phyloP scores from a whole-genome alignment of 2,113 vertebrate species.

The Onychorhynchus coronatus region DNA sequence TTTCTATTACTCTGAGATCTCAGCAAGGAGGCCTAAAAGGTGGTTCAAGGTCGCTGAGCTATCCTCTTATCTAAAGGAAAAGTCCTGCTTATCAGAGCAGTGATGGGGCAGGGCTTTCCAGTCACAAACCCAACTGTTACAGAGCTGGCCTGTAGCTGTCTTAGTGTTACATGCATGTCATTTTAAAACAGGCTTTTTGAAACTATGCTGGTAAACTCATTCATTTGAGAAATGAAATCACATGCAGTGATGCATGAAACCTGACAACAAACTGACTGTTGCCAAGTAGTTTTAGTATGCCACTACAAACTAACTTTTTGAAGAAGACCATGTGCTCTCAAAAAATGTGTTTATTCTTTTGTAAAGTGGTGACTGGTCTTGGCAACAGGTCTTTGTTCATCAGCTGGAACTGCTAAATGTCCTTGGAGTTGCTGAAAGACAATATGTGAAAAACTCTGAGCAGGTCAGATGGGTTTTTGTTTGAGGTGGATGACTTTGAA shows the following conservation, averaged over 20 bases:
- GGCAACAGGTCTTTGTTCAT: constrained; percentile 11
- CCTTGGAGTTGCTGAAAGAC: neutral
- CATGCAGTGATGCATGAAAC: neutral
- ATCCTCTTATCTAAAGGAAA: neutral
- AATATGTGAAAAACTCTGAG: neutral
- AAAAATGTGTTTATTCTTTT: constrained; percentile 9
- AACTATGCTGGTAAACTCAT: neutral
- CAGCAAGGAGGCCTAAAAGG: neutral
- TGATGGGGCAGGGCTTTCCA: neutral
- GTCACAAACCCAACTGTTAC: neutral
- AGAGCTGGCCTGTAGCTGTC: neutral
- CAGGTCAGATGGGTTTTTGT: neutral
- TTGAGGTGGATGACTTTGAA: constrained; percentile 16
- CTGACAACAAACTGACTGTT: neutral
- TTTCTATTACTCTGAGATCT: neutral
- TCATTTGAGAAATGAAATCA: neutral
- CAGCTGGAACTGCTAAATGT: constrained; percentile 20
- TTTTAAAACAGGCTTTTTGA: neutral
- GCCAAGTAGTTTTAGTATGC: neutral
- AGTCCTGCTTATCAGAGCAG: neutral
- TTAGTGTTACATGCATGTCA: neutral
- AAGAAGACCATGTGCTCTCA: neutral
- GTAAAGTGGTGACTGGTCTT: neutral
- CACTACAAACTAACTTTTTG: neutral
- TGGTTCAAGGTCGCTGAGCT: neutral